These are phyloP conservation scores for Linyphia triangularis DNA, from an alignment of 2,888 invertebrate species.

Conservation along the genomic window DNA sequence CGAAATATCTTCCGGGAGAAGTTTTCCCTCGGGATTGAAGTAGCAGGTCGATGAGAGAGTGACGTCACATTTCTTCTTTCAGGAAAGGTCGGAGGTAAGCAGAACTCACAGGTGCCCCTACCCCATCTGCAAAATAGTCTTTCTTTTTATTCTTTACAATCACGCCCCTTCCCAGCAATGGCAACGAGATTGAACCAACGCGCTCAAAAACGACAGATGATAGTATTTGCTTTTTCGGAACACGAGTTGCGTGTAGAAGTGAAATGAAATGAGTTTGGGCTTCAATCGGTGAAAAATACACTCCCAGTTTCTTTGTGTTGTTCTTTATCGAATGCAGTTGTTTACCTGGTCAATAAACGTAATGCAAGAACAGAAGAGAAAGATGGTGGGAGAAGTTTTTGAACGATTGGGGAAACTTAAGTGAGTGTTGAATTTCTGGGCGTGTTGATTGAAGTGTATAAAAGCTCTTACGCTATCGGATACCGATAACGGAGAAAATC, in stretches of 20 bases:
- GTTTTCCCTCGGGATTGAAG: background rate
- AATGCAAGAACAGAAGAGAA: too few relatives aligned
- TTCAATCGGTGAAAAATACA: background rate
- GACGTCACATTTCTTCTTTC: conserved; percentile 24
- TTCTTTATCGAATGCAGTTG: background rate
- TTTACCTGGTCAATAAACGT: background rate
- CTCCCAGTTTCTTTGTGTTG: background rate
- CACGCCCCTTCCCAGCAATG: too few relatives aligned
- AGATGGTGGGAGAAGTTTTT: background rate
- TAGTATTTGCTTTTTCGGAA: background rate
- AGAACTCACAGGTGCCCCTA: conserved; percentile 43
- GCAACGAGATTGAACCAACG: too few relatives aligned
- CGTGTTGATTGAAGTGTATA: background rate
- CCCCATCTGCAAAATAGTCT: background rate
- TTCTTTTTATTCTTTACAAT: background rate
- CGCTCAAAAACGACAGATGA: too few relatives aligned
- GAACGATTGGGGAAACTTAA: background rate
- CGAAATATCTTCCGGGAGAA: background rate
- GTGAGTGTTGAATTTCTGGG: background rate
- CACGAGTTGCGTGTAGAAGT: background rate
- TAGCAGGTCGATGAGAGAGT: conserved; percentile 13
- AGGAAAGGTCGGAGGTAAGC: conserved; percentile 53
- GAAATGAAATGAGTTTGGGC: background rate
- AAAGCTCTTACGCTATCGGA: background rate
- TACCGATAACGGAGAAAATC: background rate